phyloP scores from a whole-genome alignment of 2,113 vertebrate genomes.

The Cardinalis cardinalis region DNA sequence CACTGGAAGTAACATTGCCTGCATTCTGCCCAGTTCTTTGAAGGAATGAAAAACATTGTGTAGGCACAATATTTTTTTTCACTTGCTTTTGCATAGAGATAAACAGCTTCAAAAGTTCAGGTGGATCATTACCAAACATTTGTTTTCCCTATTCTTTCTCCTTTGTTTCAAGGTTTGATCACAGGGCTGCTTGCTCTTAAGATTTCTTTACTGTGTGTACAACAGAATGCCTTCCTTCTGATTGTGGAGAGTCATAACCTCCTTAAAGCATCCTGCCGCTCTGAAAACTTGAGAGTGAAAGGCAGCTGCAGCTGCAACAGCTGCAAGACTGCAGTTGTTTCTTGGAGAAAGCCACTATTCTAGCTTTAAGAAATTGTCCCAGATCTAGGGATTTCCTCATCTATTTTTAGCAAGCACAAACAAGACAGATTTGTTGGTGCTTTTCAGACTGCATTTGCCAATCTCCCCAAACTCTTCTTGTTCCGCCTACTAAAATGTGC shows the following conservation, averaged over 20 bases:
- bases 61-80: not conserved
- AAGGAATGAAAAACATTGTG: not conserved
- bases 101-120: not conserved
- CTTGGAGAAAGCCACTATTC: not conserved
- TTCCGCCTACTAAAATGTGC: accelerated
- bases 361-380: not conserved
- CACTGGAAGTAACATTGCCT: not conserved
- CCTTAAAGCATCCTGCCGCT: not conserved
- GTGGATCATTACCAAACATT: not conserved
- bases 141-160: not conserved
- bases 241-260: not conserved
- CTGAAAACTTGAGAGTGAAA: not conserved
- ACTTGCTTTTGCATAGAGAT: not conserved
- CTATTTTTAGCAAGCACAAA: not conserved
- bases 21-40: not conserved
- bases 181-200: not conserved
- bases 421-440: not conserved
- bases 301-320: not conserved
- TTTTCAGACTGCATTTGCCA: not conserved
- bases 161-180: not conserved
- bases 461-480: not conserved
- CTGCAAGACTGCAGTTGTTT: not conserved
- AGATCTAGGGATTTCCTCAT: not conserved
- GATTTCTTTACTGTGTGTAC: not conserved
- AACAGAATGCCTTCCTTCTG: not conserved